Evolutionary conservation across 2,888 invertebrate species (phyloP).

Genomic region (Conops quadrifasciatus): DNA sequence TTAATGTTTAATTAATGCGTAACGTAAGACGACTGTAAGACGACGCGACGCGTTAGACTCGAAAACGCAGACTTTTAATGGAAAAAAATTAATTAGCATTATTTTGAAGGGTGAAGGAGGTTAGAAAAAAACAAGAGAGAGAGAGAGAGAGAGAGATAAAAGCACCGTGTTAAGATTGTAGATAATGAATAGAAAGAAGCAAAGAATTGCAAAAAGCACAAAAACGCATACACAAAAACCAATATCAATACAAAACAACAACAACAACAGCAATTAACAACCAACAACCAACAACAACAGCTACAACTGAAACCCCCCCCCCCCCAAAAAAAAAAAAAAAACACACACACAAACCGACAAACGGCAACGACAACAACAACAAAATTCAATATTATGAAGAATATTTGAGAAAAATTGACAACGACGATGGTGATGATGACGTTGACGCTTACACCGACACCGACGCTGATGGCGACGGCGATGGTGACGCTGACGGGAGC

Average conservation of each 20-base stretch:
- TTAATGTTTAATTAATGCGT: too few relatives aligned
- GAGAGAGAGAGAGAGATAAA: slow-evolving; percentile 23
- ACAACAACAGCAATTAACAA: too few relatives aligned
- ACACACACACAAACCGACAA: too few relatives aligned
- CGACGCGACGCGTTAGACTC: too few relatives aligned
- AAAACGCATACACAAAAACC: not conserved
- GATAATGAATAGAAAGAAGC: not conserved
- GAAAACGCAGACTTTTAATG: not conserved
- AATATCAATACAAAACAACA: not conserved
- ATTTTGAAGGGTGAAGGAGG: slow-evolving; percentile 11
- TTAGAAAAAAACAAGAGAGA: slow-evolving; percentile 20
- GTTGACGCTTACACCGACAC: not conserved
- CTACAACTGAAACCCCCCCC: too few relatives aligned
- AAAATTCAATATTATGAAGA: too few relatives aligned
- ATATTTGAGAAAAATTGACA: too few relatives aligned
- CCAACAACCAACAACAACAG: too few relatives aligned
- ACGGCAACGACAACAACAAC: too few relatives aligned
- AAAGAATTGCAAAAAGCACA: not conserved
- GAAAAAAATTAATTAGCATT: not conserved
- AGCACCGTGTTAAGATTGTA: not conserved
- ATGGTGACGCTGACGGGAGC: too few relatives aligned
- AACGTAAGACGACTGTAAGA: too few relatives aligned
- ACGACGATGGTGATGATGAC: not conserved
- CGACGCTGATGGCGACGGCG: not conserved
- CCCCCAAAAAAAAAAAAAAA: too few relatives aligned